These are phyloP conservation scores for Sula dactylatra DNA, from an alignment of 2,113 vertebrate genomes.

Conservation along the genomic window DNA sequence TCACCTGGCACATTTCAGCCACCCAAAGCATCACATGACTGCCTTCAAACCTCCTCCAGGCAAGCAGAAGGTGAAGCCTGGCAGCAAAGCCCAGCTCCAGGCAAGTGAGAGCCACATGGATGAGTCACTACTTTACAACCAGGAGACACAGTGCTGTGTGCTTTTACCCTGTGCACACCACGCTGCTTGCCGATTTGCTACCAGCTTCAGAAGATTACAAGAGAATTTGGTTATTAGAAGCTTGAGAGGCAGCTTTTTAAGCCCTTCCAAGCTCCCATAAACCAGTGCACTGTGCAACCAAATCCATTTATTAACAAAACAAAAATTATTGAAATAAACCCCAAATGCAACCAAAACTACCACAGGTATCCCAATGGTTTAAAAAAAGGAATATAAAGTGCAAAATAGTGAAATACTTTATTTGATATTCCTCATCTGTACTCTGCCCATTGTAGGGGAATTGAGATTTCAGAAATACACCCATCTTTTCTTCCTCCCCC, in stretches of 20 bases:
- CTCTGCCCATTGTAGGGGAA: neutral
- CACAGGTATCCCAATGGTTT: neutral
- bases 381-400: neutral
- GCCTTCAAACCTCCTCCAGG: neutral
- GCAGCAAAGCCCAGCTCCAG: neutral
- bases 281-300: neutral
- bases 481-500: neutral
- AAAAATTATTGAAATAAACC: neutral
- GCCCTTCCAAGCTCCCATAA: neutral
- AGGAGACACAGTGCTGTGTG: fast-evolving
- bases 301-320: neutral
- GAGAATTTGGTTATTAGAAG: neutral
- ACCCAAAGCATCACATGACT: fast-evolving
- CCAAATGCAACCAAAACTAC: neutral
- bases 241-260: neutral
- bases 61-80: neutral
- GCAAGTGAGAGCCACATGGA: fast-evolving
- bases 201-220: neutral
- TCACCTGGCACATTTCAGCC: fast-evolving
- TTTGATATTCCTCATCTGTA: neutral
- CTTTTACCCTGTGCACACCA: fast-evolving
- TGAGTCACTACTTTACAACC: fast-evolving
- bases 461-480: neutral
- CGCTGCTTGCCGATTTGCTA: neutral
- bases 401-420: neutral